A percentile compares a stretch with the other conserved stretches of the same genome.
phyloP scores from a whole-genome alignment of 2,113 vertebrate species.

The Salvelinus alpinus region DNA sequence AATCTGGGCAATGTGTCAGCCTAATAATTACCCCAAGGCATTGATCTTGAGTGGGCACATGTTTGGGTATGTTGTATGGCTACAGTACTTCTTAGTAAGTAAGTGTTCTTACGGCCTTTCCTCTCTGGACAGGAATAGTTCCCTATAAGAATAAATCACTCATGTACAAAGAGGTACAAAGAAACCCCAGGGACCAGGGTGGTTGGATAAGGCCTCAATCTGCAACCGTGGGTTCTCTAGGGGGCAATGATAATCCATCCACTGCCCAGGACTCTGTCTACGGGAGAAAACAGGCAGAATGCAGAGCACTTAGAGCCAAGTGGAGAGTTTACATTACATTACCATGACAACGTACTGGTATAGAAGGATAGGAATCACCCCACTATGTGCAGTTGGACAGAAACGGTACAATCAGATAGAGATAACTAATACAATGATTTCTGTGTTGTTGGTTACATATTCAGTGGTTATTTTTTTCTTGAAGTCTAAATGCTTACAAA shows the following conservation, averaged over 20 bases:
- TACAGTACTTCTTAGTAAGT: background rate
- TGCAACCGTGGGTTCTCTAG: background rate
- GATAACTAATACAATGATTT: too few species aligned
- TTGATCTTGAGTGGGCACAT: background rate
- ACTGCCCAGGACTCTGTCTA: background rate
- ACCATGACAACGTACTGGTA: background rate
- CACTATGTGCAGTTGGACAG: background rate
- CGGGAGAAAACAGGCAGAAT: background rate
- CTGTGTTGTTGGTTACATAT: background rate
- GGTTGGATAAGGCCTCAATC: conserved; percentile 4
- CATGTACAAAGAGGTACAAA: conserved; percentile 20
- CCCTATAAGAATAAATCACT: conserved; percentile 17
- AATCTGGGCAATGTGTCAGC: background rate
- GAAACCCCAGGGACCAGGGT: conserved; percentile 16
- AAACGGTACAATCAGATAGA: background rate
- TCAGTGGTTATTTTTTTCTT: too few species aligned
- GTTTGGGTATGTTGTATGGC: background rate
- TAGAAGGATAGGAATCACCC: background rate
- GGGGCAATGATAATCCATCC: conserved; percentile 4
- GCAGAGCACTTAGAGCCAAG: background rate
- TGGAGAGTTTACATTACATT: background rate
- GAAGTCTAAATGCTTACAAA: too few species aligned
- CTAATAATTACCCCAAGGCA: background rate
- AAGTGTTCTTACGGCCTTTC: background rate
- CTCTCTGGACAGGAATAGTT: background rate